A percentile compares a stretch with the other conserved stretches of the same genome.
These are phyloP conservation scores for Pontoporia blainvillei DNA, from an alignment of 2,113 vertebrate genomes.

Conservation along the genomic window DNA sequence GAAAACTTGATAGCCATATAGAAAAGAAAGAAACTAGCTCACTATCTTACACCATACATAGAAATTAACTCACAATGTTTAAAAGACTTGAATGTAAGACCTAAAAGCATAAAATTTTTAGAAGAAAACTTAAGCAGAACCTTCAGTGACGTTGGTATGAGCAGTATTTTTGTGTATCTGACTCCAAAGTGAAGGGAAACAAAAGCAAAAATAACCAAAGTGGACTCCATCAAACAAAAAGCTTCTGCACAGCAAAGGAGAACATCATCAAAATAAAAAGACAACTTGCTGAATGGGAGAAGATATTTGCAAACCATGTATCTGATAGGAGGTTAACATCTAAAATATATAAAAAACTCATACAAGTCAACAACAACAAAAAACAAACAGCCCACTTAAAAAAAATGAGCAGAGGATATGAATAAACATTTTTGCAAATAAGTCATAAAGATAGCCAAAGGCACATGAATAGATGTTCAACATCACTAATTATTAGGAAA, in stretches of 20 bases:
- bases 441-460: background rate
- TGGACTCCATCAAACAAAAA: background rate
- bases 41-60: background rate
- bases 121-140: background rate
- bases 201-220: background rate
- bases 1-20: background rate
- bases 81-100: background rate
- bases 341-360: background rate
- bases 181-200: background rate
- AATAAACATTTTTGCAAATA: background rate
- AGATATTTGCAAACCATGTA: background rate
- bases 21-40: background rate
- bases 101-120: background rate
- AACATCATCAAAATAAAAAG: background rate
- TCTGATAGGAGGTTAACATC: background rate
- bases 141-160: background rate
- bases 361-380: background rate
- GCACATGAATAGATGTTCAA: background rate
- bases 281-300: background rate
- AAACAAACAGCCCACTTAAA: background rate
- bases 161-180: background rate
- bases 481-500: background rate
- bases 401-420: background rate
- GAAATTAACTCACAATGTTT: background rate
- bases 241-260: background rate